Evolutionary conservation across 2,113 vertebrate species (phyloP).

Genomic region (Bufo gargarizans): DNA sequence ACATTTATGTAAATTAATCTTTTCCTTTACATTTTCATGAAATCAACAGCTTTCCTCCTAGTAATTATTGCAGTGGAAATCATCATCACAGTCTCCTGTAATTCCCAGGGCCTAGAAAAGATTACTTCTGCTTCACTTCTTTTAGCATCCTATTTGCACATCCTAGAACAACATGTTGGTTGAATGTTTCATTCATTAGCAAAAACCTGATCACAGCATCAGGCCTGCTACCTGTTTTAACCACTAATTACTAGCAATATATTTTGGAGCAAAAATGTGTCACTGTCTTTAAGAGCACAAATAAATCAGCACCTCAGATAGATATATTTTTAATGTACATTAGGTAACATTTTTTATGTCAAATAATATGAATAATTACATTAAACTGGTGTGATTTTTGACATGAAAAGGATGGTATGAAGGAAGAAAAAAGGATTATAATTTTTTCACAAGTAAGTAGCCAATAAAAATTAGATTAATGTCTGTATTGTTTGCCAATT

Average conservation of each 20-base stretch:
- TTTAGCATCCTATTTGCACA: constrained; percentile 51
- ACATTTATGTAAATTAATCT: constrained; percentile 58
- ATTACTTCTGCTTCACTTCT: constrained; percentile 35
- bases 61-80: constrained; percentile 61
- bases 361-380: background rate
- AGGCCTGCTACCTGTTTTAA: constrained; percentile 51
- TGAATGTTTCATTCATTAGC: constrained; percentile 52
- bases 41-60: constrained; percentile 57
- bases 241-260: constrained; percentile 23
- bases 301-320: background rate
- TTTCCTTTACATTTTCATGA: constrained; percentile 62
- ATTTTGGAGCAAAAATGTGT: background rate
- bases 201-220: constrained; percentile 35
- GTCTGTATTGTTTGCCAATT: no score
- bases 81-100: constrained; percentile 44
- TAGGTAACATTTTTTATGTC: background rate
- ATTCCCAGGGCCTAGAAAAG: constrained; percentile 48
- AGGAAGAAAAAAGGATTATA: background rate
- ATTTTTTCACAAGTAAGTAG: background rate
- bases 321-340: background rate
- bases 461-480: background rate
- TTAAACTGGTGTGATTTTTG: no score
- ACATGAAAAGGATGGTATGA: background rate
- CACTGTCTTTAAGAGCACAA: background rate
- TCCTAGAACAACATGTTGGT: constrained; percentile 54